Base-by-base conservation (phyloP, 2,113 vertebrate genomes). In the Sphyrna mokarran region DNA sequence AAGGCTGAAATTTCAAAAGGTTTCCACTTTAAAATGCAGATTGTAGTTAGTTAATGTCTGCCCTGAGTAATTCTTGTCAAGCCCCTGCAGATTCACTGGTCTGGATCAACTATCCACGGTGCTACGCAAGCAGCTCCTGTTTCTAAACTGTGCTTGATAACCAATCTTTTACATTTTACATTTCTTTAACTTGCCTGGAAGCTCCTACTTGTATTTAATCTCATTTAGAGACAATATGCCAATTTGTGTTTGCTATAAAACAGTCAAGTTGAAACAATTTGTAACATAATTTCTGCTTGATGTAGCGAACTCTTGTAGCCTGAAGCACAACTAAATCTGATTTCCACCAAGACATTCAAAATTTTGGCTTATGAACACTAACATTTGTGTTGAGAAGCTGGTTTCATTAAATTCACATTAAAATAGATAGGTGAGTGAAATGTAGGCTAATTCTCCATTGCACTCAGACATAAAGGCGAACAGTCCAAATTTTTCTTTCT, bases 181-280 rank as follows among this genome's bases (percentile, higher is more conserved):
- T 33, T 90, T 90, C 54, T 33, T 33, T 43, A 94, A 68, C 37
- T 90, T 26, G 13, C 22, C 20, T 68, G 91, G 0, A 90, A 93
- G 29, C 85, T 87, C 63, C 54, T 37, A 7, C 63, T 66, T 93
- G 91, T 10, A 43, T 20, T 94, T 69, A 23, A 37, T 69, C n/a
- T 10, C 7, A 69, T 43, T 69, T 69, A 69, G 20, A 23, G 22
- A 93, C 91, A 94, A 70, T 26, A 37, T 26, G 18, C 20, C 40
- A 68, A 37, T 94, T 70, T 93, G 90, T 93, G 61, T 93, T 66
- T 93, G 63, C n/a, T 68, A 93, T 93, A 37, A 68, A 68, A 87
- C 2, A 87, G 43, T 54, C 14, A 63, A 66, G 1, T 40, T 93
- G 54, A 91, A 66, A 10, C 58, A 68, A 93, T 66, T 63, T 20